These are phyloP conservation scores for Pseudomugil tenellus DNA, from an alignment of 2,797 vertebrate species.

Conservation along the genomic window DNA sequence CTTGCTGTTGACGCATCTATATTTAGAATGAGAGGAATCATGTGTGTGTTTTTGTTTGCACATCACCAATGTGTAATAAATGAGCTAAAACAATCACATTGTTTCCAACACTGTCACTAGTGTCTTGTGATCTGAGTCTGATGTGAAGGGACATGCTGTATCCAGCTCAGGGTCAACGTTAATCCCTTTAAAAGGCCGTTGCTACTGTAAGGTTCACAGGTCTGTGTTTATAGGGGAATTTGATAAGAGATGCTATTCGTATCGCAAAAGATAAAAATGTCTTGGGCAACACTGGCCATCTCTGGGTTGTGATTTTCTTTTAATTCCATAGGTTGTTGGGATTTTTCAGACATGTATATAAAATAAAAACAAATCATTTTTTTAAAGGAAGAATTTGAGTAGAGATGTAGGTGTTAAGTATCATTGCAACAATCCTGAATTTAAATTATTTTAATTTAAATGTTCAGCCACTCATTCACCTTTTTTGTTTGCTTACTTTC, in stretches of 20 bases:
- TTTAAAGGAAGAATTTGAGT: background rate
- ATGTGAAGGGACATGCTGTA: constrained; percentile 27
- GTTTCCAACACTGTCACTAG: constrained; percentile 55
- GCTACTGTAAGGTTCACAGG: background rate
- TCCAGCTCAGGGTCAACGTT: constrained; percentile 45
- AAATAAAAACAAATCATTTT: too few relatives aligned
- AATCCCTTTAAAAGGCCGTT: constrained; percentile 12
- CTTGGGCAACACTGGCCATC: too few relatives aligned
- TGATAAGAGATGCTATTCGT: background rate
- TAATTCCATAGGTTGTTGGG: background rate
- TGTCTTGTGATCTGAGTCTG: constrained; percentile 56
- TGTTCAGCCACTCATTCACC: constrained; percentile 5
- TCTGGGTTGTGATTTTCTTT: background rate
- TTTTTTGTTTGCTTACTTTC: constrained; percentile 16
- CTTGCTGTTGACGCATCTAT: constrained; percentile 72
- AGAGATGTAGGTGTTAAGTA: background rate
- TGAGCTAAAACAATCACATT: constrained; percentile 60
- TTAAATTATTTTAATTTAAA: background rate
- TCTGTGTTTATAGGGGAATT: background rate
- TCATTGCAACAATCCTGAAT: background rate
- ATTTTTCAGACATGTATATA: too few relatives aligned
- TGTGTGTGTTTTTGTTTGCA: constrained; percentile 60
- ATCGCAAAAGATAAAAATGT: background rate
- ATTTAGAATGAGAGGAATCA: constrained; percentile 80
- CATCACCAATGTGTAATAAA: constrained; percentile 57